Evolutionary conservation across 2,888 invertebrate species (phyloP), one percentile per base, ranked within the genome.

Genomic region (Autographa pulchrina): DNA sequence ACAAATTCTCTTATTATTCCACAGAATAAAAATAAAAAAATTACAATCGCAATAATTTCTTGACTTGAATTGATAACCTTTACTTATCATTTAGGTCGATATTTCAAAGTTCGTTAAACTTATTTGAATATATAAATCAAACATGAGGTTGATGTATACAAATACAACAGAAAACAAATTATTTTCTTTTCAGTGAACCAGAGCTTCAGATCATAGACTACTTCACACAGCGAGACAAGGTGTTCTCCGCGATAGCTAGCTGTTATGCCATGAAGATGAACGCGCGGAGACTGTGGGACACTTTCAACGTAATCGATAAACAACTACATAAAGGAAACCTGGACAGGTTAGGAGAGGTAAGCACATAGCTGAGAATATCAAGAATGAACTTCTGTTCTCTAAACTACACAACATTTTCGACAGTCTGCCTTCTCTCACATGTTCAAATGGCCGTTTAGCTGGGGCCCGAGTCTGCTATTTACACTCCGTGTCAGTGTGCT

Each of bases 181-280:
- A 25, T 25, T 25, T 25, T 25, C 25, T 25, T 80, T 86, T n/a
- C 81, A 95, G 95, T 13, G 92, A 90, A 62, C 90, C 92, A 7
- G 99, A 99, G 91, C 97, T 97, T 0, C 98, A 99, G 92, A 98
- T 99, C 74, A 93, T 99, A 68, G 99, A 99, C 87, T 99, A 98
- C 88, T 97, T 98, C 68, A 99, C 99, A 0, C 99, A 99, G 89
- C 99, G 99, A 90, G 97, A 98, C 86, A 99, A 99, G 92, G 91
- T 99, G 9, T 98, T 99, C 80, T 98, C 99, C 0, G 96, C 97
- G 71, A 96, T 99, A 72, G 98, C 99, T 0, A 96, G 97, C 5
- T 97, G 97, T 61, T 97, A 98, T 85, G 98, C 98, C 0, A 97
- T 98, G 80, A 96, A 96, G 70, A 96, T 98, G 77, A 90, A 92